Base-by-base conservation (phyloP, 2,113 vertebrate genomes). In the Xiphophorus maculatus region DNA sequence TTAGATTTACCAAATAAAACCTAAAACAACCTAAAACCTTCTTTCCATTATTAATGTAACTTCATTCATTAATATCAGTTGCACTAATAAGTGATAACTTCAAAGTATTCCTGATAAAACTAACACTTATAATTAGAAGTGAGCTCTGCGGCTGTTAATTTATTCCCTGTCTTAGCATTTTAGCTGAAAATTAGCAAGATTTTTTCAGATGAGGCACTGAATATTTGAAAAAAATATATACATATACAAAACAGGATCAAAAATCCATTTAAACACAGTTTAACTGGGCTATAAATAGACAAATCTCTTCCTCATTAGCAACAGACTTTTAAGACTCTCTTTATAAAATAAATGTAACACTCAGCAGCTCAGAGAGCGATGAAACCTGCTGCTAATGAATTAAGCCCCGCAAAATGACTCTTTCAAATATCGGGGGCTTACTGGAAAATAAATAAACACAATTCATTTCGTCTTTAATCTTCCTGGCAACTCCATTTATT, bases 401-500 rank as follows among this genome's bases (percentile, higher is more conserved):
- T 35, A 79, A 76, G 62, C 69, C 54, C 7, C 73, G 74, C 69
- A 82, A 37, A 70, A 84, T 77, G 77, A 76, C 33, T 73, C 80
- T 70, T 64, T 61, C 15, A 60, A 80, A 72, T 82, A 86, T 72
- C 35, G n/a, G 66, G 66, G 22, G 77, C 67, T 35, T 27, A n/a
- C 58, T 51, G 77, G 63, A 54, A 66, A 75, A 7, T 79, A 74
- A 77, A 86, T 74, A 77, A 82, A 85, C 40, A 17, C 51, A 37
- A 25, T 81, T 79, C 35, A 65, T 67, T 74, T 74, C 73, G 63
- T 83, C 42, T 33, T 76, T 78, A 69, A 84, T 84, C 69, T 79
- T 80, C 83, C 63, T 87, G 80, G 75, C 73, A 77, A 40, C 74
- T 76, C 63, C 19, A 61, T 74, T 85, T 82, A 71, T 83, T 82